Conservation (phyloP, 2,888 invertebrate species). For the Thelaira solivaga region DNA sequence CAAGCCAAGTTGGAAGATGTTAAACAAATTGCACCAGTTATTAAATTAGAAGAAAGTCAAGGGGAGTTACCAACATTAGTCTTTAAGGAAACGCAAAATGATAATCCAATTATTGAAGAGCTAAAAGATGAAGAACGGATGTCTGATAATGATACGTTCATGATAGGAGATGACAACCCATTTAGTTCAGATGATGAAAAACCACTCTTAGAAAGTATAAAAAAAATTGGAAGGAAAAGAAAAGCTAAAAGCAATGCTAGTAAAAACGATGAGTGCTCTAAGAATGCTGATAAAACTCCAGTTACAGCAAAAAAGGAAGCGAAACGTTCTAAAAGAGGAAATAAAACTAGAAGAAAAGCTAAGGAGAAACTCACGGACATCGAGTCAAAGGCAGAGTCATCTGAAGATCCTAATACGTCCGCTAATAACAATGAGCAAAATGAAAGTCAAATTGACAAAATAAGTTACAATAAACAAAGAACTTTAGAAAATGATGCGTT, state of each 20-base stretch:
- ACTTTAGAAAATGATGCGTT: conserved; percentile 57
- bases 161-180: conserved; percentile 16
- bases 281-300: neutral
- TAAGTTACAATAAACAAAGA: conserved; percentile 39
- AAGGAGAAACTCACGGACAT: too few relatives aligned
- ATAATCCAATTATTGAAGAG: conserved; percentile 13
- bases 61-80: neutral
- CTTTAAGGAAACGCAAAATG: neutral
- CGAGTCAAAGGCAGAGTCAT: neutral
- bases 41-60: conserved; percentile 39
- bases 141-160: conserved; percentile 26
- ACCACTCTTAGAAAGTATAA: conserved; percentile 58
- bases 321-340: conserved; percentile 3
- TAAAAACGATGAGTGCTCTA: conserved; percentile 49
- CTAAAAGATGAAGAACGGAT: conserved; percentile 44
- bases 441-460: conserved; percentile 30
- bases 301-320: neutral
- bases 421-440: conserved; percentile 5
- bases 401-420: neutral
- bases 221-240: conserved; percentile 34
- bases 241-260: conserved; percentile 30
- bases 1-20: conserved; percentile 42
- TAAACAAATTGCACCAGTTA: conserved; percentile 36
- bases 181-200: conserved; percentile 63
- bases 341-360: conserved; percentile 5